Base-by-base conservation (phyloP, 2,113 vertebrate genomes). In the Tretioscincus oriximinensis region DNA sequence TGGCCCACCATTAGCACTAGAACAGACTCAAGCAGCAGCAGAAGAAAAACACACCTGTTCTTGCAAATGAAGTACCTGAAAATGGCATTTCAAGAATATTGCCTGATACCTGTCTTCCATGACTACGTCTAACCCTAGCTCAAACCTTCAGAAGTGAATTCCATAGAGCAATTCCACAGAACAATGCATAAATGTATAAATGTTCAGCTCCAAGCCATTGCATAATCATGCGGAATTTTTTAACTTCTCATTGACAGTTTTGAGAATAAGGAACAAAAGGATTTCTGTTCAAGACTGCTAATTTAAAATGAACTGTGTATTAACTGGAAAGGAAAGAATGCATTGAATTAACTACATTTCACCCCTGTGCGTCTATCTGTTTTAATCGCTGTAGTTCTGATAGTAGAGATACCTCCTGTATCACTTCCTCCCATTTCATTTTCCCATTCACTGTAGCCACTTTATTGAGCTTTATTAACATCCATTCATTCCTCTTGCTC, bases 381-480 rank as follows among this genome's bases (percentile, higher is more conserved):
- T 58, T 47, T 61, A 69, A 81, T 76, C 73, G 51, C 20, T 72
- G 26, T 65, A 41, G 2, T 89, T 64, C 6, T 85, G 68, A 77
- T 71, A 26, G 68, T n/a, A 61, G 47, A 72, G 12, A 54, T 68
- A 22, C 0, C 49, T n/a, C 35, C 28, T 35, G 49, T 76, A 49
- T 49, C 16, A 18, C 71, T 14, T 60, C 35, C 9, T 67, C 20
- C 77, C 68, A 9, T 75, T 8, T 29, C 70, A 6, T 28, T 31
- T 49, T 35, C 77, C 73, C 1, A 0, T 72, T 80, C 76, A 87
- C n/a, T 1, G 72, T 54, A 79, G 24, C 35, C 41, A 35, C 70
- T 63, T 76, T 9, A 1, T 31, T 22, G 78, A 80, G 80, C 18
- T n/a, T 64, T 82, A 75, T 84, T 80, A 86, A 21, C 35, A 76